A percentile compares a stretch with the other conserved stretches of the same genome.
Evolutionary conservation across 2,888 invertebrate species (phyloP).

Genomic region (Epistrophe grossulariae): DNA sequence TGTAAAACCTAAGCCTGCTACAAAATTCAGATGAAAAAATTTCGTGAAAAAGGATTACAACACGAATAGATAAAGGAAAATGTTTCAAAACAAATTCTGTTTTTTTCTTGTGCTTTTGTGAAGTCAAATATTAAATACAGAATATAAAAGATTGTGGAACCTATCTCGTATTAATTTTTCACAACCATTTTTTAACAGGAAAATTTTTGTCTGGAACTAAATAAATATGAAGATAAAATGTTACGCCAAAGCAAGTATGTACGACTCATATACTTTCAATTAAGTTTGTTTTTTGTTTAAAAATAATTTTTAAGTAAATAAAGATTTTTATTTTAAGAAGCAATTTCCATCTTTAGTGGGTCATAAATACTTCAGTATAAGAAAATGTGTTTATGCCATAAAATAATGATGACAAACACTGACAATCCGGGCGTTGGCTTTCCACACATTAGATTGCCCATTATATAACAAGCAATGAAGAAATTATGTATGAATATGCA

Average conservation of each 20-base stretch:
- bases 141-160: too few species aligned
- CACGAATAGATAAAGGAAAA: too few species aligned
- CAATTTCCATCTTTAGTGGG: constrained; percentile 27
- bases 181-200: too few species aligned
- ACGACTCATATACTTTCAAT: not conserved
- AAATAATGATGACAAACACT: constrained; percentile 34
- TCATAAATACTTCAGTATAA: constrained; percentile 22
- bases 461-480: constrained; percentile 3
- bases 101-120: too few species aligned
- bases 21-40: too few species aligned
- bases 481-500: not conserved
- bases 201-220: too few species aligned
- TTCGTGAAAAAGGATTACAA: too few species aligned
- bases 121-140: too few species aligned
- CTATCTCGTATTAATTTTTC: too few species aligned
- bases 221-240: too few species aligned
- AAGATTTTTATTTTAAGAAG: not conserved
- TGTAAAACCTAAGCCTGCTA: too few species aligned
- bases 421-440: not conserved
- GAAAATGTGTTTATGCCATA: constrained; percentile 33
- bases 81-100: too few species aligned
- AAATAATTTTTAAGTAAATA: not conserved
- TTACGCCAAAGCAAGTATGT: not conserved
- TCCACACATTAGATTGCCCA: not conserved
- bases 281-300: not conserved